Base-by-base conservation (phyloP, 2,888 invertebrate genomes). In the Meandrusa payeni region DNA sequence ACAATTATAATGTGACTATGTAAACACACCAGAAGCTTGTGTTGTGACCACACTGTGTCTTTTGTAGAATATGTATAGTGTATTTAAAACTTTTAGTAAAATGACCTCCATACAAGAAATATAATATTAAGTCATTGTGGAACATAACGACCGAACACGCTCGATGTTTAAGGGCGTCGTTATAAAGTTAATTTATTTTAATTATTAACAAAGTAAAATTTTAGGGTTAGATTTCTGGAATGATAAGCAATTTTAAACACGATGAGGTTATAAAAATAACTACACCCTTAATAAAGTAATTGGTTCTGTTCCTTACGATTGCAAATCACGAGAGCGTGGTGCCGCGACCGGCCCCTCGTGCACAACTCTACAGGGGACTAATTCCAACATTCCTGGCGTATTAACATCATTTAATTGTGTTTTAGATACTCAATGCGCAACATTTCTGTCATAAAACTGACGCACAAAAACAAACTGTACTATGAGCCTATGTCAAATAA, bases 181-280 rank as follows among this genome's bases (percentile, higher is more conserved):
- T 10, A 42, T 36, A 23, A 42, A 24, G 12, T 29, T 37, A 31
- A 43, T 43, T 43, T 43, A 43, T 37, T 37, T 37, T 37, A 43
- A 43, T 43, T 43, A 43, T 37, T 24, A 24, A 24, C 37, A 37
- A 19, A 24, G 37, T 37, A 10, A 43, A 19, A 43, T 9, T 37
- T 31, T 36, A 42, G 29, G 9, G 19, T 24, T 13, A 12, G 17
- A 42, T 37, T 31, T 29, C 10, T 28, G 4, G 11, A 31, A 12
- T 6, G 31, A 43, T 31, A 43, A 24, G 29, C 2, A 9, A 19
- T 31, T 43, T 19, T 17, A 17, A 31, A 42, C 36, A 36, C 36
- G 36, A 42, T 42, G 36, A 36, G 2, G 29, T 42, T 36, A 42
- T 42, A 42, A 42, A 42, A 29, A 36, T 42, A 42, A 42, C 19